Conservation (phyloP, 2,888 invertebrate genomes). For the Cepaea hortensis region DNA sequence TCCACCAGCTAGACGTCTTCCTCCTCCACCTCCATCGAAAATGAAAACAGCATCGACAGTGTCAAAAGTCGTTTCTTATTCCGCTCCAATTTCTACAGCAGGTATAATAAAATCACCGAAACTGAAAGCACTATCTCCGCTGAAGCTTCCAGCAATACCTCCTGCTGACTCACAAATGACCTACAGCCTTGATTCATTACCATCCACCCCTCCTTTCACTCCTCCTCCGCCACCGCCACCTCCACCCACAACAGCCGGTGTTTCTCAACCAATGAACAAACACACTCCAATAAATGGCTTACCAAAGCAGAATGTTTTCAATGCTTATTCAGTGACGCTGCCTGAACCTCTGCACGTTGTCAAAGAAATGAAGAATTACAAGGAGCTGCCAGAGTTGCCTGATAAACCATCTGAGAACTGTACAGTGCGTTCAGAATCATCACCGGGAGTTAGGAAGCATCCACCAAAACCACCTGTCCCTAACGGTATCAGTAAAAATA, state of each 20-base stretch:
- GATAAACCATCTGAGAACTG: background rate
- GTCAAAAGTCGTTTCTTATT: background rate
- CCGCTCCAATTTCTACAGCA: background rate
- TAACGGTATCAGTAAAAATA: background rate
- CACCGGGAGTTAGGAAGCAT: background rate
- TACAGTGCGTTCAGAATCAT: background rate
- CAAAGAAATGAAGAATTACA: background rate
- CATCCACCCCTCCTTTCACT: background rate
- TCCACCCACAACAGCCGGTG: background rate
- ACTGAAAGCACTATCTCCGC: background rate
- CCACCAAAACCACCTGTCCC: background rate
- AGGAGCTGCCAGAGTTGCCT: background rate
- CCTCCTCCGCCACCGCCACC: slow-evolving; percentile 33
- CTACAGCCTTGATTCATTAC: background rate
- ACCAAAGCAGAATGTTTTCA: background rate
- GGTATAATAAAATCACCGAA: background rate
- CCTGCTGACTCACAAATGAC: background rate
- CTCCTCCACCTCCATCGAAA: slow-evolving; percentile 3
- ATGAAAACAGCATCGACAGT: background rate
- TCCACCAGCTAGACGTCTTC: slow-evolving; percentile 1
- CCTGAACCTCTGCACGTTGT: background rate
- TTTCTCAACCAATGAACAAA: background rate
- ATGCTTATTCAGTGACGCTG: background rate
- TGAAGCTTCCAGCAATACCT: background rate
- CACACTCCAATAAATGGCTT: background rate